phyloP scores from a whole-genome alignment of 1,140 invertebrate genomes.

The Melanaphis sacchari region DNA sequence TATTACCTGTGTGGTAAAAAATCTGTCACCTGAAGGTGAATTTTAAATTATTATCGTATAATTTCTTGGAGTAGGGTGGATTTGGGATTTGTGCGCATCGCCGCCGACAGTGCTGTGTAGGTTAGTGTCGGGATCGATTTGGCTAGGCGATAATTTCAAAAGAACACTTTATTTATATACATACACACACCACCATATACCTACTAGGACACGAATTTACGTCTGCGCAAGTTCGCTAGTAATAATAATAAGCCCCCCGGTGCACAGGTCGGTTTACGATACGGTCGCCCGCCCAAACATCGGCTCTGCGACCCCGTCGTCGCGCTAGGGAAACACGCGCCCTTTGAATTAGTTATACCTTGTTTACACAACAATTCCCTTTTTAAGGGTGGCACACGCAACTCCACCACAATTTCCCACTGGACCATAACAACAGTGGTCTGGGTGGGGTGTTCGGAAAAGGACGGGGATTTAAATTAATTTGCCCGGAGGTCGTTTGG shows the following conservation, averaged over 20 bases:
- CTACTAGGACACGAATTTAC: not conserved
- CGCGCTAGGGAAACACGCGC: not conserved
- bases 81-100: not conserved
- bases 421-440: not conserved
- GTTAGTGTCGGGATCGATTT: not conserved
- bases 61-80: not conserved
- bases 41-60: not conserved
- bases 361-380: slow-evolving; percentile 53
- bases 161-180: not conserved
- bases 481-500: slow-evolving; percentile 55
- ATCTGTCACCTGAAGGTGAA: not conserved
- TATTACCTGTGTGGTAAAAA: not conserved
- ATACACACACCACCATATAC: no score
- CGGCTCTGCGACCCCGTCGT: not conserved
- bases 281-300: not conserved
- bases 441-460: not conserved
- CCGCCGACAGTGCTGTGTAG: no score
- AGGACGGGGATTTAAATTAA: slow-evolving; percentile 49
- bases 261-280: not conserved
- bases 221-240: not conserved
- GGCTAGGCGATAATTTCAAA: slow-evolving; percentile 32
- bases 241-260: not conserved
- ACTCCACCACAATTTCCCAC: slow-evolving; percentile 45
- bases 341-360: slow-evolving; percentile 54
- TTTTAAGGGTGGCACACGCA: slow-evolving; percentile 31